These are phyloP conservation scores for Carettochelys insculpta DNA, from an alignment of 2,113 vertebrate genomes.

Conservation along the genomic window DNA sequence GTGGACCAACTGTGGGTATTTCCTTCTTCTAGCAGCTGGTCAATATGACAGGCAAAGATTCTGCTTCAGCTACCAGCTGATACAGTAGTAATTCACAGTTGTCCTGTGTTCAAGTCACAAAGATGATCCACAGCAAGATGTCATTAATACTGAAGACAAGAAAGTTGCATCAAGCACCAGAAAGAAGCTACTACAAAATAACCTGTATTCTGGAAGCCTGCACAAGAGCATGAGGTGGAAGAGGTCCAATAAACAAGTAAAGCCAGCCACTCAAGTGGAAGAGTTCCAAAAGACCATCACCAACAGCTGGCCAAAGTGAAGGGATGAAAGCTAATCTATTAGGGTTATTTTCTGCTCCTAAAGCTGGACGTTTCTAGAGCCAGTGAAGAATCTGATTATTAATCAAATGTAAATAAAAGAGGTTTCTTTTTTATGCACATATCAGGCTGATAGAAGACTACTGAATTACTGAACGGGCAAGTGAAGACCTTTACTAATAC, in stretches of 20 bases:
- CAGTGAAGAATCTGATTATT: not conserved
- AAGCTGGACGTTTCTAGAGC: not conserved
- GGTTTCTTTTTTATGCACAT: not conserved
- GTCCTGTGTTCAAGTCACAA: not conserved
- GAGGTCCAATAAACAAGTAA: fast-evolving
- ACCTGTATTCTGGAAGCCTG: fast-evolving
- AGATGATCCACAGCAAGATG: fast-evolving
- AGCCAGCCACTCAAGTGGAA: not conserved
- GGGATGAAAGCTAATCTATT: not conserved
- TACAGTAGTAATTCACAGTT: not conserved
- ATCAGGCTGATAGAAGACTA: constrained; percentile 14
- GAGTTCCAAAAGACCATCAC: not conserved
- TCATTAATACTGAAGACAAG: not conserved
- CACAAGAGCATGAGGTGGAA: not conserved
- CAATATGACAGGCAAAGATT: not conserved
- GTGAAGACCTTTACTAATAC: not conserved
- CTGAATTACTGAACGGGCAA: not conserved
- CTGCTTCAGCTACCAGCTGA: not conserved
- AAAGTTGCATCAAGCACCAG: not conserved
- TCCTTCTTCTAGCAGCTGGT: not conserved
- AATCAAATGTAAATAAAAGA: constrained; percentile 7
- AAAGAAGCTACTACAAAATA: not conserved
- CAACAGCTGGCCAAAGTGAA: not conserved
- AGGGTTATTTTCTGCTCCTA: not conserved
- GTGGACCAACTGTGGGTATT: not conserved